Conservation (phyloP, 1,140 invertebrate species). For the Caenorhabditis tropicalis region DNA sequence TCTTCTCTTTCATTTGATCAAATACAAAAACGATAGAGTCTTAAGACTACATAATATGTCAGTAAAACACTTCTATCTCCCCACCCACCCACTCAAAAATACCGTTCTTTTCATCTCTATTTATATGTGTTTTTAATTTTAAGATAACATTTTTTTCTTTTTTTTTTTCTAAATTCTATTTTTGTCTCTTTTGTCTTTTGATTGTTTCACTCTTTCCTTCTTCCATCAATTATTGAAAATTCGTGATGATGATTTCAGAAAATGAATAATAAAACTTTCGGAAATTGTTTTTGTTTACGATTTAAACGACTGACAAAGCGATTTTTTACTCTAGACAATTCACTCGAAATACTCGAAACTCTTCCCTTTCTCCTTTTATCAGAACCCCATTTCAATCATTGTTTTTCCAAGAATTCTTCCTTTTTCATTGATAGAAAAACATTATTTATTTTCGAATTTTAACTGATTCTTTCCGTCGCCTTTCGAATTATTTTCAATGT, state of each 20-base stretch:
- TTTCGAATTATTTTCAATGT: too few species aligned
- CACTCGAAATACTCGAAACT: neutral
- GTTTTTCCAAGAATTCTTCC: too few species aligned
- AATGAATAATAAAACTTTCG: neutral
- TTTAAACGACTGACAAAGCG: neutral
- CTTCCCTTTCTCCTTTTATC: too few species aligned
- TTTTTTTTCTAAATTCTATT: neutral
- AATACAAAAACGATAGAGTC: neutral
- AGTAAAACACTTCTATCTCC: neutral
- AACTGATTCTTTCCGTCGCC: too few species aligned
- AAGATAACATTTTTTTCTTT: neutral
- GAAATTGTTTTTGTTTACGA: slow-evolving; percentile 23
- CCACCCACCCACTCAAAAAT: neutral
- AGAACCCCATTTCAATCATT: neutral
- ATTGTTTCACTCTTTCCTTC: neutral
- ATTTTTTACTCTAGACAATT: neutral
- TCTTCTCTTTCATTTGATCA: neutral
- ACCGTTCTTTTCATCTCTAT: neutral
- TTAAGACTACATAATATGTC: slow-evolving; percentile 25
- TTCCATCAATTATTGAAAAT: neutral
- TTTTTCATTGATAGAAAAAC: too few species aligned
- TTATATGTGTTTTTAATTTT: neutral
- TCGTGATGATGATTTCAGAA: neutral
- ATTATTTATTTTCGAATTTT: too few species aligned
- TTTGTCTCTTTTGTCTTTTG: neutral